A percentile compares a stretch with the other conserved stretches of the same genome.
Conservation (phyloP, 2,888 invertebrate genomes). For the Ametastegia equiseti region DNA sequence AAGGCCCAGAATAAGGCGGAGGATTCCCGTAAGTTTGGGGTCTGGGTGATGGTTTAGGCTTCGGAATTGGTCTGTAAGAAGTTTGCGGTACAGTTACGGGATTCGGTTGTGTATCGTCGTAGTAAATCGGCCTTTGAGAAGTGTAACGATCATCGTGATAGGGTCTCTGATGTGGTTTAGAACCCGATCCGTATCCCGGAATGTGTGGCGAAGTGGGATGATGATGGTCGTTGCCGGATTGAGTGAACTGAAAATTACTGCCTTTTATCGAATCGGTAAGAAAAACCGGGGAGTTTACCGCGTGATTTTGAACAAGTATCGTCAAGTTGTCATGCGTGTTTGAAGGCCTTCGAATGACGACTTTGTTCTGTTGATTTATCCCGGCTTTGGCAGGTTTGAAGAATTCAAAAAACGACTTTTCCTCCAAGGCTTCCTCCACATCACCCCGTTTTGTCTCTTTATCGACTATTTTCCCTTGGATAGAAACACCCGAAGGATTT, state of each 20-base stretch:
- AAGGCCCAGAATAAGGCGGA: conserved; percentile 47
- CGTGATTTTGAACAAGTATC: conserved; percentile 69
- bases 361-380: conserved; percentile 68
- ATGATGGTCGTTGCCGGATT: conserved; percentile 11
- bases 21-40: conserved; percentile 41
- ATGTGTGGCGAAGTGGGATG: not conserved
- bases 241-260: conserved; percentile 57
- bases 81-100: conserved; percentile 18
- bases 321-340: conserved; percentile 67
- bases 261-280: conserved; percentile 66
- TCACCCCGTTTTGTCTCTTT: not conserved
- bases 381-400: conserved; percentile 61
- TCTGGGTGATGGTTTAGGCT: conserved; percentile 47
- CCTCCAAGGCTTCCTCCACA: not conserved
- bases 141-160: conserved; percentile 8
- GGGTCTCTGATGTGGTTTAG: not conserved
- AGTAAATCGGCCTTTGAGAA: conserved; percentile 30
- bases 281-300: conserved; percentile 68
- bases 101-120: conserved; percentile 21
- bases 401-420: conserved; percentile 45
- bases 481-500: not conserved
- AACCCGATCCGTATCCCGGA: not conserved
- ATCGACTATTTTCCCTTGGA: not conserved
- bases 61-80: not conserved
- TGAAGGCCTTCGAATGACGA: conserved; percentile 64